A percentile compares a stretch with the other conserved stretches of the same genome.
Conservation (phyloP, 2,888 invertebrate genomes). For the Theretra japonica region DNA sequence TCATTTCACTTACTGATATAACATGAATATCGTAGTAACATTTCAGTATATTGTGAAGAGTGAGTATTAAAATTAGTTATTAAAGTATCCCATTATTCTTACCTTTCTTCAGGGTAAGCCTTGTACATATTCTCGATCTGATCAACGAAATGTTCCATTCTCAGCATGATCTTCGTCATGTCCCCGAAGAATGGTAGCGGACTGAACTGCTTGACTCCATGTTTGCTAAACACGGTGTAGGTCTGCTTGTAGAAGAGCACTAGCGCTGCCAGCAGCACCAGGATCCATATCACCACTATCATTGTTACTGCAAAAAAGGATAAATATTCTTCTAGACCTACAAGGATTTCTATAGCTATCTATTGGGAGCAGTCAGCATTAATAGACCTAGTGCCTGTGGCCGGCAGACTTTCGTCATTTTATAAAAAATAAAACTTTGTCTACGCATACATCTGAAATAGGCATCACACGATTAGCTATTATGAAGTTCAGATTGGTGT, state of each 20-base stretch:
- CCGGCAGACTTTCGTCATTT: too few relatives aligned
- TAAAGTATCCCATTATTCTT: neutral
- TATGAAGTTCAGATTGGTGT: too few relatives aligned
- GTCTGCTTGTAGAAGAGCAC: constrained; percentile 48
- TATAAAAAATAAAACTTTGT: too few relatives aligned
- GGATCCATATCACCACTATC: constrained; percentile 51
- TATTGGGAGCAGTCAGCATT: too few relatives aligned
- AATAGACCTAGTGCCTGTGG: too few relatives aligned
- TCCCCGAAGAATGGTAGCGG: constrained; percentile 55
- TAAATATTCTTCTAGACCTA: neutral
- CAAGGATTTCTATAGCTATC: too few relatives aligned
- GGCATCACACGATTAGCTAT: too few relatives aligned
- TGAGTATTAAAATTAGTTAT: neutral
- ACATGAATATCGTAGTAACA: too few relatives aligned
- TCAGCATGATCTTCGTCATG: constrained; percentile 41
- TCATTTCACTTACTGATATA: too few relatives aligned
- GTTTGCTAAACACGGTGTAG: constrained; percentile 50
- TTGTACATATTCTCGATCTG: constrained; percentile 46
- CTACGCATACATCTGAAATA: too few relatives aligned
- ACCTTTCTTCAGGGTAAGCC: constrained; percentile 55
- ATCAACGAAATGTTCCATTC: constrained; percentile 43
- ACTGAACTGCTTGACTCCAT: constrained; percentile 51
- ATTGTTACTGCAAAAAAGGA: constrained; percentile 42
- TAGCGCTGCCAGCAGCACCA: constrained; percentile 42
- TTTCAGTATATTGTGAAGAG: too few relatives aligned